phyloP scores from a whole-genome alignment of 2,888 invertebrate genomes.

The Netelia fuscicornis region DNA sequence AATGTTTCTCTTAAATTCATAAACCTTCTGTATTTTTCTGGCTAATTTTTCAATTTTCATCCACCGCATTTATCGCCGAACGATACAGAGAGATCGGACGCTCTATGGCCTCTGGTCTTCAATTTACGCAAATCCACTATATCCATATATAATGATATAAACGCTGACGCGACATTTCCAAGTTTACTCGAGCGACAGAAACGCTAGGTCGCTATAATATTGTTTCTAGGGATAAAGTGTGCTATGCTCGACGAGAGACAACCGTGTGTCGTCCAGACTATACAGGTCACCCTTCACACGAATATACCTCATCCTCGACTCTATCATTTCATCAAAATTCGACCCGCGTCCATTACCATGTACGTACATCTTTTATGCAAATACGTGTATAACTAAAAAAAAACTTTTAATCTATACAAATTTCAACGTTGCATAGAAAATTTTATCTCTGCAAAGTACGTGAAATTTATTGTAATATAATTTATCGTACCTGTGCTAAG shows the following conservation, averaged over 20 bases:
- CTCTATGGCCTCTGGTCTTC: constrained; percentile 19
- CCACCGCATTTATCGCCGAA: constrained; percentile 14
- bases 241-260: constrained; percentile 60
- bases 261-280: constrained; percentile 37
- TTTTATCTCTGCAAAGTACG: too few species aligned
- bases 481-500: background rate
- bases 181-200: constrained; percentile 70
- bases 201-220: constrained; percentile 60
- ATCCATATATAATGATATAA: constrained; percentile 12
- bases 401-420: too few species aligned
- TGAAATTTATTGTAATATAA: too few species aligned
- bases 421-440: too few species aligned
- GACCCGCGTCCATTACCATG: background rate
- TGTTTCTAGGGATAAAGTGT: constrained; percentile 52
- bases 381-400: too few species aligned
- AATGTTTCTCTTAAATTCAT: too few species aligned
- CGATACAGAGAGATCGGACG: constrained; percentile 8
- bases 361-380: background rate
- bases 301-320: background rate
- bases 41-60: constrained; percentile 44
- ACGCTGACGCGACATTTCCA: constrained; percentile 62
- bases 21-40: background rate
- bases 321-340: background rate
- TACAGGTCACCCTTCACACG: constrained; percentile 50
- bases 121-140: background rate